These are phyloP conservation scores for Alosa sapidissima DNA, from an alignment of 2,797 vertebrate genomes.

Conservation along the genomic window DNA sequence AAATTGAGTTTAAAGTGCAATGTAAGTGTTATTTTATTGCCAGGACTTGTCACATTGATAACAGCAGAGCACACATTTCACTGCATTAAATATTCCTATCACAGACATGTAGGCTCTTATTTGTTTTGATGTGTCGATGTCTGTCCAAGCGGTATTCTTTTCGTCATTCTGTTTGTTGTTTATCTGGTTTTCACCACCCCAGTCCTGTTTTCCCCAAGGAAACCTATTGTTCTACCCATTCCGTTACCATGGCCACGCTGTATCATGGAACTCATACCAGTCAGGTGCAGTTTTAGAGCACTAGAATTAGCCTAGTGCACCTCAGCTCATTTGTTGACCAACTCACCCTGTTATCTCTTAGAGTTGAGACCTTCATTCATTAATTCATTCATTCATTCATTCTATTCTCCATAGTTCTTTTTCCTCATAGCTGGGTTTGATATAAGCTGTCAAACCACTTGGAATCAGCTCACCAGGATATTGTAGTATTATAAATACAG, in stretches of 20 bases:
- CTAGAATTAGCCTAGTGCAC: not conserved
- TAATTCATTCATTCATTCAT: not conserved
- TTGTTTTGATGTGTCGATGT: not conserved
- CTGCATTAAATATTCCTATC: no score
- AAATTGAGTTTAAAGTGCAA: not conserved
- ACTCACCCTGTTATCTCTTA: not conserved
- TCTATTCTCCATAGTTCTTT: no score
- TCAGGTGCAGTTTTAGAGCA: not conserved
- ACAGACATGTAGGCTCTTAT: no score
- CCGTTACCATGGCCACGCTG: not conserved
- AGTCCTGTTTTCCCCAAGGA: not conserved
- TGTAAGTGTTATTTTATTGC: not conserved
- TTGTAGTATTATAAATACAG: not conserved
- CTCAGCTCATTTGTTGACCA: not conserved
- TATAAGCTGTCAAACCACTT: slow-evolving; percentile 10
- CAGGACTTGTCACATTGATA: not conserved
- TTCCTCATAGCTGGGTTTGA: no score
- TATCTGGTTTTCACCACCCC: not conserved
- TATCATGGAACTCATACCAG: not conserved
- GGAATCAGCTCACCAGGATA: not conserved
- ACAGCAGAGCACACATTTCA: not conserved
- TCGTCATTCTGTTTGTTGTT: not conserved
- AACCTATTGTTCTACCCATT: not conserved
- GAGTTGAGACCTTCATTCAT: not conserved
- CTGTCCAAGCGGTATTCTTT: not conserved